Percentiles rank a stretch among this genome's conserved stretches.
Conservation (phyloP, 2,888 invertebrate genomes). For the Thumatha senex region DNA sequence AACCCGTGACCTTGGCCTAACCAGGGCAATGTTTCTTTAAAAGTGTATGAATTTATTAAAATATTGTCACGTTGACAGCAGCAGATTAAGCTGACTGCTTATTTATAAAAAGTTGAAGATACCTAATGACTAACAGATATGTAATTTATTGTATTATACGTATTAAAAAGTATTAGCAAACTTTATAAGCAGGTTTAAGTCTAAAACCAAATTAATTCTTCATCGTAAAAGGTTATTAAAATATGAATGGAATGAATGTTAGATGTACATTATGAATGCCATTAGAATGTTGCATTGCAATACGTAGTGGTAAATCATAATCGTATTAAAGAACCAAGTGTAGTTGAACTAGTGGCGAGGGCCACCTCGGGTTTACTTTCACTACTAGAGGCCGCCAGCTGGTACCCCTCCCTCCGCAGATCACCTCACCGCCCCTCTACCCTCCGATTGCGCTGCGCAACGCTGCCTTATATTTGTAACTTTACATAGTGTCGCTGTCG, state of each 20-base stretch:
- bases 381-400: constrained; percentile 80
- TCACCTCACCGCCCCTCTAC: constrained; percentile 33
- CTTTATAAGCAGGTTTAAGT: not conserved
- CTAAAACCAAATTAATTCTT: not conserved
- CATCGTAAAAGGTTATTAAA: constrained; percentile 5
- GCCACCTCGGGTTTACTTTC: constrained; percentile 73
- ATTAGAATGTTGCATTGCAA: constrained; percentile 35
- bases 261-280: constrained; percentile 29
- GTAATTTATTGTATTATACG: no score
- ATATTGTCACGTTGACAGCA: no score
- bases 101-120: no score
- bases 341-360: constrained; percentile 47
- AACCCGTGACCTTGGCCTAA: no score
- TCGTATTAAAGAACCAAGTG: constrained; percentile 41
- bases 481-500: constrained; percentile 41
- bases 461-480: constrained; percentile 65
- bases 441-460: constrained; percentile 59
- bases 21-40: no score
- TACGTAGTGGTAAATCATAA: constrained; percentile 41
- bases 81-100: no score
- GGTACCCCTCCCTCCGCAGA: constrained; percentile 41
- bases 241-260: constrained; percentile 24
- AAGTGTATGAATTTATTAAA: no score
- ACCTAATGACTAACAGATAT: no score
- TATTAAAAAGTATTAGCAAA: no score